phyloP scores from a whole-genome alignment of 1,140 invertebrate genomes.

The Scaptomyza montana region DNA sequence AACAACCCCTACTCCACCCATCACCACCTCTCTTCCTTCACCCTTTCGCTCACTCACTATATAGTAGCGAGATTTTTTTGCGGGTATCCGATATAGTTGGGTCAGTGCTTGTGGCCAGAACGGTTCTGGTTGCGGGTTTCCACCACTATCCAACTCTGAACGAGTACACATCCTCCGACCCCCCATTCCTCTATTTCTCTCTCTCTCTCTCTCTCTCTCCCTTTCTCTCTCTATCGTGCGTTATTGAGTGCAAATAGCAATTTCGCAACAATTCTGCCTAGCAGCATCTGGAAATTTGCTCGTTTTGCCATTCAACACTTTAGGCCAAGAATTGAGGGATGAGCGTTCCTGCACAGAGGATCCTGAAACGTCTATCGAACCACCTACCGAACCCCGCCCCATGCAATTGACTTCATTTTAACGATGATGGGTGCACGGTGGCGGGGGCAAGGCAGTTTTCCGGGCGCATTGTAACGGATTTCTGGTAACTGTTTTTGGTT shows the following conservation, averaged over 20 bases:
- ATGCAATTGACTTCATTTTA: constrained; percentile 60
- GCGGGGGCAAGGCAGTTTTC: constrained; percentile 24
- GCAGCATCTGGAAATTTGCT: constrained; percentile 57
- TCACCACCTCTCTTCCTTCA: no score
- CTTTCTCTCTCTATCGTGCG: constrained; percentile 32
- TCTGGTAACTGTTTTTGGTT: constrained; percentile 57
- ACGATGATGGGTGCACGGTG: not conserved
- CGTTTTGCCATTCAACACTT: constrained; percentile 78
- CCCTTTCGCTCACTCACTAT: not conserved
- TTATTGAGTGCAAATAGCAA: constrained; percentile 84
- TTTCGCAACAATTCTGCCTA: constrained; percentile 80
- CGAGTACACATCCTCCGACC: no score
- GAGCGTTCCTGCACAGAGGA: constrained; percentile 6
- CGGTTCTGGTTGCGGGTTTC: constrained; percentile 77
- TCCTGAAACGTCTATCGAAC: no score
- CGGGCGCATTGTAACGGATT: constrained; percentile 49
- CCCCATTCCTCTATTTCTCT: not conserved
- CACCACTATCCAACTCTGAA: constrained; percentile 3
- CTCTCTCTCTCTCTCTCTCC: not conserved
- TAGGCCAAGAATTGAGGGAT: constrained; percentile 63
- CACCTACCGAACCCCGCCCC: not conserved
- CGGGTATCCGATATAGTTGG: constrained; percentile 84
- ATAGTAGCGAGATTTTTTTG: constrained; percentile 71
- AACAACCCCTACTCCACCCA: constrained; percentile 10
- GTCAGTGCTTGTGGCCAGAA: constrained; percentile 84